Percentiles rank a stretch among this genome's conserved stretches.
Conservation (phyloP, 92 coral and sea anemone genomes). For the Pocillopora grandis region DNA sequence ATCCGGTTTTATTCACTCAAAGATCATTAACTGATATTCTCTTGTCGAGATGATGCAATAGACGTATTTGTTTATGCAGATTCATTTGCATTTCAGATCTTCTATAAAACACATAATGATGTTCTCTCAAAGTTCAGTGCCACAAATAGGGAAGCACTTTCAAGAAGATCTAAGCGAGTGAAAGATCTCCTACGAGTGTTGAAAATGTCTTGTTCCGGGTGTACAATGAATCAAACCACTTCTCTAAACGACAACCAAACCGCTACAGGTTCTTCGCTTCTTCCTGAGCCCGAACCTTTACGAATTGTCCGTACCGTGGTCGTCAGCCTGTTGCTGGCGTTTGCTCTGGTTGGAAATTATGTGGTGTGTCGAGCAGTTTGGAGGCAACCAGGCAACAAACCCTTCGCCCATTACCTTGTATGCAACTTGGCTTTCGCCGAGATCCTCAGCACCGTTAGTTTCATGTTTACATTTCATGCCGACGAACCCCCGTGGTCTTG, state of each 20-base stretch:
- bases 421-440: constrained; percentile 52
- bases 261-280: not conserved
- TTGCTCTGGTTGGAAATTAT: constrained; percentile 36
- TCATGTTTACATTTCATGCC: constrained; percentile 34
- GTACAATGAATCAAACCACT: not conserved
- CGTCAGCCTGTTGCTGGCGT: constrained; percentile 25
- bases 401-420: constrained; percentile 32
- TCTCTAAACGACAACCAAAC: not conserved
- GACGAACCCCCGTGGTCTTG: constrained; percentile 37
- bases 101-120: not conserved
- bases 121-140: not conserved
- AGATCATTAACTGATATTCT: not conserved
- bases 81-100: not conserved
- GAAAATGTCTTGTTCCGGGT: constrained; percentile 9
- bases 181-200: not conserved
- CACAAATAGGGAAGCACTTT: not conserved
- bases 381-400: constrained; percentile 31
- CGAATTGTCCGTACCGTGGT: constrained; percentile 24
- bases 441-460: constrained; percentile 34
- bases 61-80: not conserved
- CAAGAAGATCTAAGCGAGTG: not conserved
- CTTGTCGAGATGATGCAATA: not conserved
- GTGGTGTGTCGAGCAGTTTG: constrained; percentile 50
- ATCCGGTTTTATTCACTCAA: not conserved
- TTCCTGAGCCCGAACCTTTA: constrained; percentile 30